These are phyloP conservation scores for Lathamus discolor DNA, from an alignment of 2,113 vertebrate species.

Conservation along the genomic window DNA sequence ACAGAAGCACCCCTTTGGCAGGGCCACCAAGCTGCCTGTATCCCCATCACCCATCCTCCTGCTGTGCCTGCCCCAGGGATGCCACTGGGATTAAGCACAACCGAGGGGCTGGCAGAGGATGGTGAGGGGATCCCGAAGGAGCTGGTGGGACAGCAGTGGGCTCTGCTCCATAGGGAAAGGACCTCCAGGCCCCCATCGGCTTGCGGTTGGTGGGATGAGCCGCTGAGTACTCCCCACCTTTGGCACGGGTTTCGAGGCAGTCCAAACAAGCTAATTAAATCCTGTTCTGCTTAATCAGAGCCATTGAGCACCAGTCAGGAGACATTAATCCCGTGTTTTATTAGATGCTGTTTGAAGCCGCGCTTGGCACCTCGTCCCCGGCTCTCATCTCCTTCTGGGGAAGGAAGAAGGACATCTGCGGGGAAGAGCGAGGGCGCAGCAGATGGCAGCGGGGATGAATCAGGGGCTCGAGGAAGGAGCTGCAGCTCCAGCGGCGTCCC, in stretches of 20 bases:
- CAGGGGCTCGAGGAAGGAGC: conserved; percentile 57
- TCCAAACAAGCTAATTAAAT: conserved; percentile 64
- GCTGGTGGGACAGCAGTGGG: background rate
- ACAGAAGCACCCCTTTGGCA: background rate
- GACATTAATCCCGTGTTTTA: conserved; percentile 61
- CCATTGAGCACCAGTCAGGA: conserved; percentile 63
- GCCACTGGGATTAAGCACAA: background rate
- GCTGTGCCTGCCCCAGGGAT: background rate
- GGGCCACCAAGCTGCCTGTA: background rate
- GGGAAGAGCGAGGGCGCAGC: conserved; percentile 59
- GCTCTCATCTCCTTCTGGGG: conserved; percentile 63
- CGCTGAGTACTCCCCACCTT: background rate
- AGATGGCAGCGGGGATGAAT: conserved; percentile 62
- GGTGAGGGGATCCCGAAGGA: background rate
- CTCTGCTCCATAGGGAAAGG: background rate
- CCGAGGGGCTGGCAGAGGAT: background rate
- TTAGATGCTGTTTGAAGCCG: conserved; percentile 56
- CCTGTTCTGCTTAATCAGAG: conserved; percentile 63
- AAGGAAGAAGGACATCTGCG: conserved; percentile 67
- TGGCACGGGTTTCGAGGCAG: background rate
- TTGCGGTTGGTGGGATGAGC: background rate
- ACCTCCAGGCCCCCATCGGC: background rate
- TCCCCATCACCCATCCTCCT: background rate
- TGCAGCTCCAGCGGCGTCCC: conserved; percentile 30
- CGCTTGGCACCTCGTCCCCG: conserved; percentile 47